A percentile compares a stretch with the other conserved stretches of the same genome.
phyloP scores from a whole-genome alignment of 2,113 vertebrate species.

The Ramphastos sulfuratus region DNA sequence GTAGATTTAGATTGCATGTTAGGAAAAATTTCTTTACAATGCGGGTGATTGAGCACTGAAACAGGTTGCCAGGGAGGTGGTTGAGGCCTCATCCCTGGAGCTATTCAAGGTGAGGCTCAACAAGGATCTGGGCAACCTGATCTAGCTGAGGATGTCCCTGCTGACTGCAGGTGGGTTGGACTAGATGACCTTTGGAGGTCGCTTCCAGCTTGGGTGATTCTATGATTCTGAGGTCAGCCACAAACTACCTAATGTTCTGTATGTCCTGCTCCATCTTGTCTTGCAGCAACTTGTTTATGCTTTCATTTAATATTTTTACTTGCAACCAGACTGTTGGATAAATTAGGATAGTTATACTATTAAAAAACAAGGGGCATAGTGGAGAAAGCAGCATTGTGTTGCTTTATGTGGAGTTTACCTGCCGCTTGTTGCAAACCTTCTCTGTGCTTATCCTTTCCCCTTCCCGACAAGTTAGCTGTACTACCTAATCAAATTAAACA shows the following conservation, averaged over 20 bases:
- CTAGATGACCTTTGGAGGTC: no score
- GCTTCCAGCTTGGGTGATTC: no score
- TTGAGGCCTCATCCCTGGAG: no score
- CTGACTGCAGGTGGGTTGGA: no score
- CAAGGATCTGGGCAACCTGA: no score
- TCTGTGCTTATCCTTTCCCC: not conserved
- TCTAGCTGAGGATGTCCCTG: no score
- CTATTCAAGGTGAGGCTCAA: no score
- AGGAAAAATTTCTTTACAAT: no score
- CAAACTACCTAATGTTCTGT: not conserved
- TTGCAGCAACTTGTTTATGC: not conserved
- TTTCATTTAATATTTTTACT: conserved; percentile 36
- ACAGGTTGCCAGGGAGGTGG: no score
- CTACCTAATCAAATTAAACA: not conserved
- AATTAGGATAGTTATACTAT: conserved; percentile 38
- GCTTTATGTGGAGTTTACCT: conserved; percentile 38
- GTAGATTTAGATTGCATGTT: no score
- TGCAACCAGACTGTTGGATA: conserved; percentile 25
- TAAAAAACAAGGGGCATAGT: conserved; percentile 37
- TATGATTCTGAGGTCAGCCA: not conserved
- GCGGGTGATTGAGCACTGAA: no score
- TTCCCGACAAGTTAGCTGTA: not conserved
- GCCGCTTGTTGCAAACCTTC: conserved; percentile 40
- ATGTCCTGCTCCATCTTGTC: not conserved
- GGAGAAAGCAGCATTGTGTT: not conserved